Evolutionary conservation across 2,113 vertebrate genomes (phyloP), one percentile per base, ranked within the genome.

Genomic region (Megaleporinus macrocephalus): DNA sequence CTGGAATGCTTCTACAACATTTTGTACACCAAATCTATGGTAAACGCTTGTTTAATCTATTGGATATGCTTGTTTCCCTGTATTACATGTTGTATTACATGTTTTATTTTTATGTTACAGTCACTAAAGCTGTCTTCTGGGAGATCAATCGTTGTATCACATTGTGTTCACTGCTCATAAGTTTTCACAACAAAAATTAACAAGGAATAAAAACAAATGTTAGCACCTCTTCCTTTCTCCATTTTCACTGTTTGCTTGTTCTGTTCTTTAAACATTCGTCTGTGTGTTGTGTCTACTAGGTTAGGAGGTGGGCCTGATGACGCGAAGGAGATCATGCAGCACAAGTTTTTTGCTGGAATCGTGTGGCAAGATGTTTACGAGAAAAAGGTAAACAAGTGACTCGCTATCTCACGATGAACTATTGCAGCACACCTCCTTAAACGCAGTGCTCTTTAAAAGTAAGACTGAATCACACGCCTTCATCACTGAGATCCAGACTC

Each of bases 281-380:
- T 71, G 36, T 47, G n/a, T 16, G 26, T 44, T 53, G 57, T 57
- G 33, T 80, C 77, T 86, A 88, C 47, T 91, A 99, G 98, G 95
- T 97, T 99, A 89, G 97, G 97, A 0, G 97, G 97, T 0, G 97
- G 98, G 74, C 89, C 96, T 0, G 96, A 98, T 73, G 97, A 99
- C 4, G 98, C 98, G 65, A 99, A 99, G 94, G 98, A 98, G 92
- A 97, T 99, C 85, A 99, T 98, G 98, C 96, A 96, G 91, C 97
- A 98, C 92, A 96, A 96, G 86, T 99, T 99, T 93, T 99, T 99
- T 44, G 92, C 96, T 82, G 94, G 94, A 88, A 96, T 99, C 41
- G 95, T 94, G 91, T 99, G 98, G 98, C 95, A 97, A 92, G 96
- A 98, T 13, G 98, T 99, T 79, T 99, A 99, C 0, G 96, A 98